A percentile compares a stretch with the other conserved stretches of the same genome.
phyloP scores from a whole-genome alignment of 1,140 invertebrate species.

The Metaphire vulgaris region DNA sequence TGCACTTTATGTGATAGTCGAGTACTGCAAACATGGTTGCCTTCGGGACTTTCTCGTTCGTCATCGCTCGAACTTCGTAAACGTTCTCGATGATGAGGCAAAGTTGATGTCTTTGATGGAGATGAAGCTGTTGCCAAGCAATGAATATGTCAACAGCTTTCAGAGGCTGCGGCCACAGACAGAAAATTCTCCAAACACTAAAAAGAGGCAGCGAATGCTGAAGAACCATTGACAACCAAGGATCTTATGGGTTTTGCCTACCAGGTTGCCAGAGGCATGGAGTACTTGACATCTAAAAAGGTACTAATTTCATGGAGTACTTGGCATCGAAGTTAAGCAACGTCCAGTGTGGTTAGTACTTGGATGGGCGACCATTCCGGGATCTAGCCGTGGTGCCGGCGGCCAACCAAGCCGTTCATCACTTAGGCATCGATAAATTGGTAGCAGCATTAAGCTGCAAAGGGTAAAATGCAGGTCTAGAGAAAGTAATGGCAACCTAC shows the following conservation, averaged over 20 bases:
- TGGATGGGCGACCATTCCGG: no score
- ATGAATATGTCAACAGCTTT: neutral
- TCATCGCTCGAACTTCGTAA: constrained; percentile 25
- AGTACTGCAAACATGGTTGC: constrained; percentile 91
- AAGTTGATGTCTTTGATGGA: neutral
- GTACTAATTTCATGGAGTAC: no score
- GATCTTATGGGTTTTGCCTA: constrained; percentile 93
- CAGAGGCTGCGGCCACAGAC: neutral
- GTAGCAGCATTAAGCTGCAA: no score
- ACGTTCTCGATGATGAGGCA: neutral
- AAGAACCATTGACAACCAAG: constrained; percentile 67
- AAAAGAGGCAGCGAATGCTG: neutral
- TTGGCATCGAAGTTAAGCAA: no score
- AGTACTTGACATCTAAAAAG: constrained; percentile 85
- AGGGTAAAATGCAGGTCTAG: no score
- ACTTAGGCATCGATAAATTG: no score
- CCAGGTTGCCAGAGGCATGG: constrained; percentile 94
- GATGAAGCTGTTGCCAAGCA: neutral
- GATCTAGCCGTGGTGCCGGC: no score
- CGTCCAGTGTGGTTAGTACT: no score
- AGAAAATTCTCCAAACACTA: neutral
- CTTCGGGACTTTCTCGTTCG: constrained; percentile 75
- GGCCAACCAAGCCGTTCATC: no score
- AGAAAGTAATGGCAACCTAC: no score
- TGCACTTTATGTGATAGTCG: constrained; percentile 90